These are phyloP conservation scores for Fulmarus glacialis DNA, from an alignment of 2,113 vertebrate species.

Conservation along the genomic window DNA sequence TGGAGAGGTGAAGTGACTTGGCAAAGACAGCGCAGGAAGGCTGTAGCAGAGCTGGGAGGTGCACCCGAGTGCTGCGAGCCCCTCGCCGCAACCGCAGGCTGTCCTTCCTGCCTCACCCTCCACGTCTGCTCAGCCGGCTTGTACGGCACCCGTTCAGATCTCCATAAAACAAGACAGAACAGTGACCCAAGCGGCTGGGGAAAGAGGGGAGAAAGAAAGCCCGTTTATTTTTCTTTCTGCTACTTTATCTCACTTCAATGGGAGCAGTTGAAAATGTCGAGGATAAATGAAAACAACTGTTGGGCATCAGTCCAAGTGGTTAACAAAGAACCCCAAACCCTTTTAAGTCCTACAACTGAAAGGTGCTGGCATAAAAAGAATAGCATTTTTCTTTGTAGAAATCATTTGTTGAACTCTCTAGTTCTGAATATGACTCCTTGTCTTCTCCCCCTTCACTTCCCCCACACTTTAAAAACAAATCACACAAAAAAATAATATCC, in stretches of 20 bases:
- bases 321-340: slow-evolving; percentile 70
- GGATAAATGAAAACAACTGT: slow-evolving; percentile 74
- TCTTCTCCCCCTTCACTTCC: background rate
- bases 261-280: slow-evolving; percentile 50
- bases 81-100: accelerated
- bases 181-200: background rate
- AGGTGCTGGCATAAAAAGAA: slow-evolving; percentile 70
- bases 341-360: slow-evolving; percentile 67
- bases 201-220: background rate
- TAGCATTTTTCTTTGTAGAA: slow-evolving; percentile 65
- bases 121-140: accelerated
- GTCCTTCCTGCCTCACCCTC: background rate
- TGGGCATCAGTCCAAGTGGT: slow-evolving; percentile 62
- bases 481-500: background rate
- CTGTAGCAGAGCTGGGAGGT: background rate
- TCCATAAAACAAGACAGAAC: background rate
- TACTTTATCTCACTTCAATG: slow-evolving; percentile 71
- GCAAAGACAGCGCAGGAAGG: background rate
- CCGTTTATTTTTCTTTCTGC: slow-evolving; percentile 61
- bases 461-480: background rate
- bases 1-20: background rate
- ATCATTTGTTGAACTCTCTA: slow-evolving; percentile 56
- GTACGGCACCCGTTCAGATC: background rate
- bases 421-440: background rate
- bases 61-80: accelerated